phyloP scores from a whole-genome alignment of 2,888 invertebrate species.

The Megalurothrips usitatus region DNA sequence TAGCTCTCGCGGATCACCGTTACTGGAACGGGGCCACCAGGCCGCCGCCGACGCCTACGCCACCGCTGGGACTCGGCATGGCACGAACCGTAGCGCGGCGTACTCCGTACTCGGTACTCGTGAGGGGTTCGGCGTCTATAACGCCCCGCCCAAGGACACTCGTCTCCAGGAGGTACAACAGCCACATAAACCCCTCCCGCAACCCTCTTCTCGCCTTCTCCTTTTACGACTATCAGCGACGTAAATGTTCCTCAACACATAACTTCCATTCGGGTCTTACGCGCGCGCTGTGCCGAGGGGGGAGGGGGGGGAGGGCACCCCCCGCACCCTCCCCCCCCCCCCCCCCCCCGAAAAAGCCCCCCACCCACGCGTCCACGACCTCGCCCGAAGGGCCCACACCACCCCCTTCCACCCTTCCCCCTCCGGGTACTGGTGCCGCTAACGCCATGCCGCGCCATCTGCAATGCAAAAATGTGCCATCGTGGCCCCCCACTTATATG shows the following conservation, averaged over 20 bases:
- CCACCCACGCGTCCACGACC: too few species aligned
- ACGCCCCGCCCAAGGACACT: too few species aligned
- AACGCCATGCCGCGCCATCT: constrained; percentile 2
- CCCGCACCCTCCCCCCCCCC: neutral
- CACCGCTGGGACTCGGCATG: too few species aligned
- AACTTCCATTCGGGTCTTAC: constrained; percentile 24
- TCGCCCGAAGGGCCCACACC: too few species aligned
- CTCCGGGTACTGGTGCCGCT: neutral
- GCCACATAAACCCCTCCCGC: neutral
- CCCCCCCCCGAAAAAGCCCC: too few species aligned
- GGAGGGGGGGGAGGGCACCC: too few species aligned
- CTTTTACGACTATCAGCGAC: constrained; percentile 23
- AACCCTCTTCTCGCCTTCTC: neutral
- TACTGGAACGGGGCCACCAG: too few species aligned
- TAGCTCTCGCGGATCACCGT: too few species aligned
- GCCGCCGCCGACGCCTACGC: too few species aligned
- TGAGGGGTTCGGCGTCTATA: too few species aligned
- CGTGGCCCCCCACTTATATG: constrained; percentile 12
- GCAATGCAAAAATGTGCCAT: constrained; percentile 24
- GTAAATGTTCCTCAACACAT: constrained; percentile 23
- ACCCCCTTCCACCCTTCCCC: neutral
- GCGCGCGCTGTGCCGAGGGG: neutral
- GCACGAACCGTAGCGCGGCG: too few species aligned
- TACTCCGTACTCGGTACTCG: too few species aligned
- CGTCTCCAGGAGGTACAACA: neutral